Conservation (phyloP, 2,797 vertebrate genomes). For the Myripristis jacobus region DNA sequence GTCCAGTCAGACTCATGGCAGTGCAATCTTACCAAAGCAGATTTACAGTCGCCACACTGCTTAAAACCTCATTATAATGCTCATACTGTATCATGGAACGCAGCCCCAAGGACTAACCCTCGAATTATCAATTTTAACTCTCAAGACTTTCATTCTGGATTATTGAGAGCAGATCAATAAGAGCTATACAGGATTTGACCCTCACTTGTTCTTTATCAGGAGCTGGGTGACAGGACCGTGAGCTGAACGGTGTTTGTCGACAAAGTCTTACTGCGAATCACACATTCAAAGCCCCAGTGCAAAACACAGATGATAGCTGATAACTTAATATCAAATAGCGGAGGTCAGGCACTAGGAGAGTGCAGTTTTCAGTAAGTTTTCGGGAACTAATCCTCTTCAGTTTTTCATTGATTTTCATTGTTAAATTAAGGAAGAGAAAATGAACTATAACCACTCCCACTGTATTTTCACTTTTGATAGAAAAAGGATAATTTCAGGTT, state of each 20-base stretch:
- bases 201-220: conserved; percentile 36
- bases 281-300: not conserved
- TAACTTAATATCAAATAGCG: too few relatives aligned
- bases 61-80: conserved; percentile 75
- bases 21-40: conserved; percentile 64
- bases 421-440: too few relatives aligned
- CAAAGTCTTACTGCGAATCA: conserved; percentile 6
- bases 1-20: conserved; percentile 54
- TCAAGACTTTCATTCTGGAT: conserved; percentile 58
- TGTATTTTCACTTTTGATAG: too few relatives aligned
- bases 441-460: too few relatives aligned
- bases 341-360: too few relatives aligned
- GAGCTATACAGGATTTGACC: conserved; percentile 58
- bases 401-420: too few relatives aligned
- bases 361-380: too few relatives aligned
- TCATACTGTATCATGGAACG: conserved; percentile 56
- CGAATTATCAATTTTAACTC: conserved; percentile 57
- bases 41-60: conserved; percentile 71
- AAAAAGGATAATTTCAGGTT: not conserved
- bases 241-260: not conserved
- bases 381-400: too few relatives aligned
- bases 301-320: too few relatives aligned
- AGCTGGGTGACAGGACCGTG: not conserved
- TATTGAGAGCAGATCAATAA: conserved; percentile 65
- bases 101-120: conserved; percentile 42